Base-by-base conservation (phyloP, 2,888 invertebrate genomes). In the Andricus curvator region DNA sequence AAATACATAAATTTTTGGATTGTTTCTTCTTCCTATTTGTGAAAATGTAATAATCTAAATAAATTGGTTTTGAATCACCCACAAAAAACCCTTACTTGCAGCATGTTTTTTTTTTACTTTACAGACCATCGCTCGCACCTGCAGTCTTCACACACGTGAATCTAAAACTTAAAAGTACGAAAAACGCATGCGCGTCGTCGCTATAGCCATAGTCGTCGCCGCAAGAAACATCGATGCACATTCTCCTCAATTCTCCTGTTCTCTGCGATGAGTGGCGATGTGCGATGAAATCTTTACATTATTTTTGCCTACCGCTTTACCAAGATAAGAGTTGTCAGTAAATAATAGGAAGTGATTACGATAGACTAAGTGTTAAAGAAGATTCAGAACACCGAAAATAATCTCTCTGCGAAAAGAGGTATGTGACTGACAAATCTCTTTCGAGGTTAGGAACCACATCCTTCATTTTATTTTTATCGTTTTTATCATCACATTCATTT, bases 161-260 rank as follows among this genome's bases (percentile, higher is more conserved):
- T 29, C 25, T 68, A 70, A 56, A 74, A 74, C n/a, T 33, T 74
- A 13, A 37, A 74, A 74, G 33, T 22, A 9, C 48, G 51, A 56
- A 13, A 33, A 56, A 74, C 74, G 74, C 74, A 74, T 60, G 74
- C 74, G 74, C 74, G 37, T n/a, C 22, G 56, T 51, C 74, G n/a
- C 33, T n/a, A 29, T 33, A 33, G 48, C 41, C 48, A 48, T 44
- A 44, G 44, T 15, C 44, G 44, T 44, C 44, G 13, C 48, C 15
- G 22, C 51, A 51, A 25, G 29, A 64, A 33, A 56, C 33, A 74
- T 74, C 74, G 56, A 74, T 44, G 37, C 37, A 44, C 13, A 13
- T 44, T 41, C 2, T 41, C 9, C 9, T 8, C 8, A 8, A n/a
- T n/a, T 44, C 44, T 15, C 44, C 15, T 44, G 15, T 44, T 62